These are phyloP conservation scores for Acanthosoma haemorrhoidale DNA, from an alignment of 2,888 invertebrate genomes.

Conservation along the genomic window DNA sequence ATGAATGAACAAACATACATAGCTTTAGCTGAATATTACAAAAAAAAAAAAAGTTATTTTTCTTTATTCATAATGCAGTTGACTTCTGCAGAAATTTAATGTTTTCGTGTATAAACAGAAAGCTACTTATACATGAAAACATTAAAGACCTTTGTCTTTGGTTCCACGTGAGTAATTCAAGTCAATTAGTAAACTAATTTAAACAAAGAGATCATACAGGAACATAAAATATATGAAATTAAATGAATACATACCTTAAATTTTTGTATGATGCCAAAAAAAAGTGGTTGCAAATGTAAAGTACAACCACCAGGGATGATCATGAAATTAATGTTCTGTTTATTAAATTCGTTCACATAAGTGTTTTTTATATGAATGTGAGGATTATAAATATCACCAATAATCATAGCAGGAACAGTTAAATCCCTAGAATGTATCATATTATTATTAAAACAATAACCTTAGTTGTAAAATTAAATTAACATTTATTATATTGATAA, in stretches of 20 bases:
- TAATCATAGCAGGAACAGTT: slow-evolving; percentile 13
- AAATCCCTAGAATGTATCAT: neutral
- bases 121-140: too few relatives aligned
- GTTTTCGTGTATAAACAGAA: too few relatives aligned
- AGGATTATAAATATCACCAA: slow-evolving; percentile 35
- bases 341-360: neutral
- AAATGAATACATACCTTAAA: slow-evolving; percentile 33
- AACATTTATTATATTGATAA: neutral
- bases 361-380: slow-evolving; percentile 28
- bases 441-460: neutral
- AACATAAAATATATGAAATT: neutral
- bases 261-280: slow-evolving; percentile 26
- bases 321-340: slow-evolving; percentile 13
- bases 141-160: too few relatives aligned
- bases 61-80: neutral
- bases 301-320: slow-evolving; percentile 36
- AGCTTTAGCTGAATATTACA: too few relatives aligned
- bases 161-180: too few relatives aligned
- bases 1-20: too few relatives aligned
- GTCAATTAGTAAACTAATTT: too few relatives aligned
- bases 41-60: too few relatives aligned
- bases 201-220: too few relatives aligned
- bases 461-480: neutral
- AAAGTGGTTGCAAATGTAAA: slow-evolving; percentile 32
- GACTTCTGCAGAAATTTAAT: neutral